A percentile compares a stretch with the other conserved stretches of the same genome.
phyloP scores from a whole-genome alignment of 2,888 invertebrate genomes.

The Hypercompe scribonia region DNA sequence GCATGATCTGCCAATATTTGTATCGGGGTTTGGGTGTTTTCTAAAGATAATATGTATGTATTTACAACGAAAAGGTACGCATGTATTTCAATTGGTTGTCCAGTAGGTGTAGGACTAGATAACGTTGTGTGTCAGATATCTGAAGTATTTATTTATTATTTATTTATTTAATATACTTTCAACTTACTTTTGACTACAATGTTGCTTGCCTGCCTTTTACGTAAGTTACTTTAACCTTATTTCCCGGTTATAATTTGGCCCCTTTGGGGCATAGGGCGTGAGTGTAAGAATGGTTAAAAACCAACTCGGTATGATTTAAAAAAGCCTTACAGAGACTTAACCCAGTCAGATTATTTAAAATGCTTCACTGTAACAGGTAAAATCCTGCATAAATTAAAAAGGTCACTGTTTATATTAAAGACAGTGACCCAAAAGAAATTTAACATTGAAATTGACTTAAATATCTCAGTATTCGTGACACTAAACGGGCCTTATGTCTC shows the following conservation, averaged over 20 bases:
- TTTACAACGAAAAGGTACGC: no score
- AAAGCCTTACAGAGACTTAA: not conserved
- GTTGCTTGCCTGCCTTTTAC: no score
- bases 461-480: slow-evolving; percentile 22
- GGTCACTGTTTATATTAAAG: slow-evolving; percentile 23
- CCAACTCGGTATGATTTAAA: not conserved
- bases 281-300: not conserved
- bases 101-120: no score
- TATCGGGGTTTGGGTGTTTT: no score
- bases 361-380: not conserved
- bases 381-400: slow-evolving; percentile 26
- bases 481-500: slow-evolving; percentile 29
- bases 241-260: not conserved
- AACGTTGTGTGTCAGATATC: no score
- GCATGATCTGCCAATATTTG: no score
- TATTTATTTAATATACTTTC: no score
- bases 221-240: no score
- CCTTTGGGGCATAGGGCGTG: not conserved
- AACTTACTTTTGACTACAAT: no score
- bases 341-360: not conserved
- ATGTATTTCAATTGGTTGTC: no score
- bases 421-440: slow-evolving; percentile 28
- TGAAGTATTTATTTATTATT: no score
- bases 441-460: slow-evolving; percentile 24
- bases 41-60: no score